Evolutionary conservation across 23 tunicate genomes (phyloP).

Genomic region (Clavelina lepadiformis): DNA sequence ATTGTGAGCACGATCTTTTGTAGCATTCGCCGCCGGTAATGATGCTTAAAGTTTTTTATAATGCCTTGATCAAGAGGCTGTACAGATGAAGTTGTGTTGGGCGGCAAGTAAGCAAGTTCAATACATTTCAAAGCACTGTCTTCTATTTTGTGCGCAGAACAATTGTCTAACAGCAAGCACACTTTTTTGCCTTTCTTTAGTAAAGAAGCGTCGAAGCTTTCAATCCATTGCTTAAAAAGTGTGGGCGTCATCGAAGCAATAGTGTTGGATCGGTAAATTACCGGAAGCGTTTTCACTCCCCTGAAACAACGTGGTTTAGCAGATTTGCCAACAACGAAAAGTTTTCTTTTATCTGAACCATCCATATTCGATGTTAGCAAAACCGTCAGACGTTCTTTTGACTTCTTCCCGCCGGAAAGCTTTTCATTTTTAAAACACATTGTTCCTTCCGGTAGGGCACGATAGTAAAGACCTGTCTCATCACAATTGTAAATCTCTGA

Average conservation of each 20-base stretch:
- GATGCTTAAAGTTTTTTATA: conserved; percentile 28
- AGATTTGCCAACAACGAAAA: conserved; percentile 20
- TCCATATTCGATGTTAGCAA: conserved; percentile 22
- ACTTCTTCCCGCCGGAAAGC: conserved; percentile 9
- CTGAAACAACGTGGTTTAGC: conserved; percentile 7
- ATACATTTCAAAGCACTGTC: neutral
- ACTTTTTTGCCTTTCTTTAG: conserved; percentile 9
- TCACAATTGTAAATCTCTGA: conserved; percentile 32
- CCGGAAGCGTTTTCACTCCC: conserved; percentile 7
- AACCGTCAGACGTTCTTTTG: conserved; percentile 12
- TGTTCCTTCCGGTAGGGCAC: conserved; percentile 3
- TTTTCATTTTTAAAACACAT: conserved; percentile 23
- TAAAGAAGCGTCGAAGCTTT: neutral
- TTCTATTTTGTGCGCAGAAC: conserved; percentile 19
- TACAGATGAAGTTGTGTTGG: conserved; percentile 18
- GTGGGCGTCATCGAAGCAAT: conserved; percentile 9
- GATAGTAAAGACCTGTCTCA: conserved; percentile 26
- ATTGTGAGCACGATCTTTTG: conserved; percentile 14
- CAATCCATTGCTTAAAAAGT: conserved; percentile 10
- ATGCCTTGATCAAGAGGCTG: conserved; percentile 28
- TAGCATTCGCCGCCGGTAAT: conserved; percentile 23
- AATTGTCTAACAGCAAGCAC: conserved; percentile 14
- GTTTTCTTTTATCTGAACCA: conserved; percentile 22
- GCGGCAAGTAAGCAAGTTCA: conserved; percentile 17
- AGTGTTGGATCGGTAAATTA: conserved; percentile 7